phyloP scores from a whole-genome alignment of 2,888 invertebrate species.

The Chrysodeixis includens region DNA sequence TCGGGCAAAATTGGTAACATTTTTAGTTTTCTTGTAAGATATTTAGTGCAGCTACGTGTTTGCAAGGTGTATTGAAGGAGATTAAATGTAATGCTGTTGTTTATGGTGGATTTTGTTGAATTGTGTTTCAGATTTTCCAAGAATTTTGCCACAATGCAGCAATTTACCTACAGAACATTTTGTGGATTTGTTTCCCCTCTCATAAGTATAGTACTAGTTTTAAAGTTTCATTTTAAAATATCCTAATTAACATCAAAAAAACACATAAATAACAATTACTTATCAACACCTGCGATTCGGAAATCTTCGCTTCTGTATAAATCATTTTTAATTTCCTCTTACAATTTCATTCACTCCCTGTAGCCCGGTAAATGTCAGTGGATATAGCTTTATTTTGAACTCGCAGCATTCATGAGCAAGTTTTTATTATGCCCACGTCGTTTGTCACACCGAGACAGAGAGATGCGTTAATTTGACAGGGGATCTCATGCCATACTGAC shows the following conservation, averaged over 20 bases:
- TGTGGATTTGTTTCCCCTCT: no score
- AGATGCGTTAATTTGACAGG: slow-evolving; percentile 88
- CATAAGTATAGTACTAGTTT: no score
- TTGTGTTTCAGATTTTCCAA: neutral
- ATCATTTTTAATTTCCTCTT: slow-evolving; percentile 58
- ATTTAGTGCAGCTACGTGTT: slow-evolving; percentile 6
- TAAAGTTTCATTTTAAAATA: no score
- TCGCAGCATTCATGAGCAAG: slow-evolving; percentile 67
- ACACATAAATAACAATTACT: slow-evolving; percentile 37
- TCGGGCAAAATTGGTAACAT: slow-evolving; percentile 54
- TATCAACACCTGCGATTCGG: slow-evolving; percentile 35
- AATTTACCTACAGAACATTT: no score
- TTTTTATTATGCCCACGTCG: slow-evolving; percentile 81
- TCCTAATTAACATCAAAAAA: no score
- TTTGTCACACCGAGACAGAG: slow-evolving; percentile 84
- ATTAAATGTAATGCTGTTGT: neutral
- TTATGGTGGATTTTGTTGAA: neutral
- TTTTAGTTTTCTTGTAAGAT: slow-evolving; percentile 48
- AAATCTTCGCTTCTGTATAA: slow-evolving; percentile 40
- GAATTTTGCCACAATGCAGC: neutral
- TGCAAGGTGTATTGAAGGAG: neutral
- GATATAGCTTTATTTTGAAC: slow-evolving; percentile 67
- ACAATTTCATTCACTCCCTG: slow-evolving; percentile 57
- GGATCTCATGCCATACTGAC: slow-evolving; percentile 80
- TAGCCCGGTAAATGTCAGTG: slow-evolving; percentile 62